Conservation (phyloP, 2,888 invertebrate genomes). For the Opisthograptis luteolata region DNA sequence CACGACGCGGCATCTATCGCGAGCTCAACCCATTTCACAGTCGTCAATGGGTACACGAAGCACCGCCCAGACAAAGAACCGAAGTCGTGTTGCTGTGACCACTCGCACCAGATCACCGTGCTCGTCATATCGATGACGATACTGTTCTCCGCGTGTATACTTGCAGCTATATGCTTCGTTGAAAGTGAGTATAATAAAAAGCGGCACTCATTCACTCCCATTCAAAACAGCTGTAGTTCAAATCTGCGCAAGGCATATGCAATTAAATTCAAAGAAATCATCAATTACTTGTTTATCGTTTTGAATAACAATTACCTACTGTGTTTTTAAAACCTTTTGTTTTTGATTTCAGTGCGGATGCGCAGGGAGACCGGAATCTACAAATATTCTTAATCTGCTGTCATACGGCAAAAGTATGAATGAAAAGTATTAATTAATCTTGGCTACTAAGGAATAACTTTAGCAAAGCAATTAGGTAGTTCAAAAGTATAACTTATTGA, state of each 20-base stretch:
- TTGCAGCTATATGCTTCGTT: constrained; percentile 92
- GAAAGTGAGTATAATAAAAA: constrained; percentile 90
- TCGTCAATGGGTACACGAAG: constrained; percentile 90
- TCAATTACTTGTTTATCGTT: constrained; percentile 1
- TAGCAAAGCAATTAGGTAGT: constrained; percentile 27
- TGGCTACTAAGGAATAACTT: constrained; percentile 18
- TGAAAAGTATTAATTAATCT: constrained; percentile 46
- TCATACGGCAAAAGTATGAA: constrained; percentile 9
- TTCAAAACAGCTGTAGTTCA: too few species aligned
- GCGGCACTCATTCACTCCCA: constrained; percentile 12
- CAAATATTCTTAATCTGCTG: constrained; percentile 68
- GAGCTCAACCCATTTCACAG: constrained; percentile 94
- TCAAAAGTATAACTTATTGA: constrained; percentile 27
- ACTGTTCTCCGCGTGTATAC: constrained; percentile 91
- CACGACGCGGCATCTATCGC: constrained; percentile 90
- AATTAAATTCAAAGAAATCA: constrained; percentile 8
- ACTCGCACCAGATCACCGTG: constrained; percentile 91
- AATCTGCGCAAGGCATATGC: too few species aligned
- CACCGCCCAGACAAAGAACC: constrained; percentile 85
- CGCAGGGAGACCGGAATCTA: constrained; percentile 79
- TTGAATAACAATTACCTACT: constrained; percentile 11
- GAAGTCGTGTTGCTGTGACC: constrained; percentile 88
- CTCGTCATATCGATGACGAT: constrained; percentile 93
- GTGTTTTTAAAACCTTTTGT: too few species aligned
- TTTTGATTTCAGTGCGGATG: constrained; percentile 77